Conservation (phyloP, 2,888 invertebrate species). For the Sepiola atlantica region DNA sequence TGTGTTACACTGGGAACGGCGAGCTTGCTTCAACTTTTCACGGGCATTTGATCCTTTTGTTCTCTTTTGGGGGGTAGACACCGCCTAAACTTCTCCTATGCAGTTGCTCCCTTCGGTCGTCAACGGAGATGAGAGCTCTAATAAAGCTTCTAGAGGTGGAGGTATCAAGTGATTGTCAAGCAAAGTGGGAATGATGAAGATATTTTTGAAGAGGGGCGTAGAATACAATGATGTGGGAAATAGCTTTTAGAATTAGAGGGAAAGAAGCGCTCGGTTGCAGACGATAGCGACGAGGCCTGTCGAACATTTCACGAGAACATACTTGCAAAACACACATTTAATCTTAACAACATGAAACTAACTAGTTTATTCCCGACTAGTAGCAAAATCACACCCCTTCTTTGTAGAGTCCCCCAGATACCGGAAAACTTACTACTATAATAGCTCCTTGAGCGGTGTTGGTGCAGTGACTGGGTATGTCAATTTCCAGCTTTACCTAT, state of each 20-base stretch:
- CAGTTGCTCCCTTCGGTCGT: not conserved
- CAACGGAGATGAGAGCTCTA: not conserved
- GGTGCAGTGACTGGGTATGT: too few species aligned
- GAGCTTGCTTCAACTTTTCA: not conserved
- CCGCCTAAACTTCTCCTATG: not conserved
- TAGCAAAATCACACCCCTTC: too few species aligned
- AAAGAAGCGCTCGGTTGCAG: not conserved
- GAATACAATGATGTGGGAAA: not conserved
- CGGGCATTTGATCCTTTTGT: not conserved
- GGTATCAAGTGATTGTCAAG: not conserved
- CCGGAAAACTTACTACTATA: too few species aligned
- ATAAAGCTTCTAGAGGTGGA: not conserved
- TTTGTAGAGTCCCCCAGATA: too few species aligned
- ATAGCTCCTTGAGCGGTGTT: too few species aligned
- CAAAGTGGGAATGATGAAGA: not conserved
- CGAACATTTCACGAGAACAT: too few species aligned
- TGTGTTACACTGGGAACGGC: not conserved
- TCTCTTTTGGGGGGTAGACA: not conserved
- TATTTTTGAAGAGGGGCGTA: not conserved
- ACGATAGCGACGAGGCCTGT: too few species aligned
- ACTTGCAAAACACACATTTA: too few species aligned
- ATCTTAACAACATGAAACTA: too few species aligned
- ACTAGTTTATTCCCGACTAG: too few species aligned
- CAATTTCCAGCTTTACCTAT: too few species aligned
- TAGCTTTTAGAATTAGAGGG: not conserved